phyloP scores from a whole-genome alignment of 2,888 invertebrate species.

The Clivina fossor region DNA sequence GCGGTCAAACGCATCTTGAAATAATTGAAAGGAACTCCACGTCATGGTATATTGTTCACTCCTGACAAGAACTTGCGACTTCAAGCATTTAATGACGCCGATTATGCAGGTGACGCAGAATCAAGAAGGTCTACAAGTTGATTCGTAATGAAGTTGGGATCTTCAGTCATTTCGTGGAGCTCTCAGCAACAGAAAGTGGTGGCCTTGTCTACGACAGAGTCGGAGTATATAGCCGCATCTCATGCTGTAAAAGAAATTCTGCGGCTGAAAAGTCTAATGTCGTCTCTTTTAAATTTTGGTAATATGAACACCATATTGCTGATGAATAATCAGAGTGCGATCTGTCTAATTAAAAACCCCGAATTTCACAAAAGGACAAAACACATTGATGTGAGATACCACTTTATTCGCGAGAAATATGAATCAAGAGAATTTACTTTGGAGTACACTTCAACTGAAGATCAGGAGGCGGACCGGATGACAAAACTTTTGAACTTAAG shows the following conservation, averaged over 20 bases:
- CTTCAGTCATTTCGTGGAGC: constrained; percentile 40
- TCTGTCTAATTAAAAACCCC: constrained; percentile 1
- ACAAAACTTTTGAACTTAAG: no score
- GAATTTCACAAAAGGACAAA: constrained; percentile 4
- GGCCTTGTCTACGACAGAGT: constrained; percentile 41
- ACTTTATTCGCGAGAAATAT: neutral
- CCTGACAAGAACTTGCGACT: neutral
- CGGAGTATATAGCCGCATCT: constrained; percentile 43
- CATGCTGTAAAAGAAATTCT: constrained; percentile 40
- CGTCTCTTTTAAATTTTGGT: neutral
- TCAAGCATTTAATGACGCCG: constrained; percentile 33
- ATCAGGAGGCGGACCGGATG: constrained; percentile 11
- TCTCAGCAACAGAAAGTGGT: constrained; percentile 43
- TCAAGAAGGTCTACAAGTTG: constrained; percentile 18
- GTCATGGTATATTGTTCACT: constrained; percentile 21
- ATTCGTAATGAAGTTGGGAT: constrained; percentile 35
- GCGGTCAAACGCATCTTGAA: constrained; percentile 33
- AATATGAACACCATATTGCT: neutral
- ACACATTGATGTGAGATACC: constrained; percentile 8
- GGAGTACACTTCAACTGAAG: constrained; percentile 5
- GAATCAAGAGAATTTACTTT: neutral
- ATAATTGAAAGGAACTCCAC: constrained; percentile 32
- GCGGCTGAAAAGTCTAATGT: constrained; percentile 39
- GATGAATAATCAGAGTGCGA: constrained; percentile 17
- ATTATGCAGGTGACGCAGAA: constrained; percentile 33